Evolutionary conservation across 2,113 vertebrate species (phyloP).

Genomic region (Lophura nycthemera): DNA sequence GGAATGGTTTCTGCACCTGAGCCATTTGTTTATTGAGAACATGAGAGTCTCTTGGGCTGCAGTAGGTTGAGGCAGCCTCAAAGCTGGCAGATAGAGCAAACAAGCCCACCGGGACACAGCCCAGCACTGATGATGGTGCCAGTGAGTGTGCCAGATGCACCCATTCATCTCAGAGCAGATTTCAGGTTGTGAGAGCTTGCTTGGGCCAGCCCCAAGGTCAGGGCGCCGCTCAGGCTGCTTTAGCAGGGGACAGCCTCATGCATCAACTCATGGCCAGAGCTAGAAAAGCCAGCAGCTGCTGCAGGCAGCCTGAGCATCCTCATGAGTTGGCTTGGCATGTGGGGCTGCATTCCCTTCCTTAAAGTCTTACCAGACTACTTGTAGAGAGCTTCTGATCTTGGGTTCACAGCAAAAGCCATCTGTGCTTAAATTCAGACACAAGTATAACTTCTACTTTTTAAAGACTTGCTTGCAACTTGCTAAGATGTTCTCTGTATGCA

Average conservation of each 20-base stretch:
- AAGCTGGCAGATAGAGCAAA: not conserved
- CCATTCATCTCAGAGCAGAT: not conserved
- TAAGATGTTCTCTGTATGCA: not conserved
- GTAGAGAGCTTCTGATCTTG: not conserved
- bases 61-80: not conserved
- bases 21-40: not conserved
- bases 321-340: not conserved
- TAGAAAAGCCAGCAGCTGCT: not conserved
- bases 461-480: not conserved
- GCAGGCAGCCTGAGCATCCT: not conserved
- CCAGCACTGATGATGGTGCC: not conserved
- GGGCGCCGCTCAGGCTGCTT: not conserved
- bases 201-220: not conserved
- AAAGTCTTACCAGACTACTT: rapidly evolving
- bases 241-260: not conserved
- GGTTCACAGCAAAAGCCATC: not conserved
- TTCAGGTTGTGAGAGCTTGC: rapidly evolving
- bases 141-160: not conserved
- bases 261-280: not conserved
- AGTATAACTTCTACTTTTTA: not conserved
- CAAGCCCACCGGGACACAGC: not conserved
- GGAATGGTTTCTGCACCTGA: not conserved
- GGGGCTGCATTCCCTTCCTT: not conserved
- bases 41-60: rapidly evolving
- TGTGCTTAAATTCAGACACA: not conserved